phyloP scores from a whole-genome alignment of 2,888 invertebrate genomes.

The Agrotis segetum region DNA sequence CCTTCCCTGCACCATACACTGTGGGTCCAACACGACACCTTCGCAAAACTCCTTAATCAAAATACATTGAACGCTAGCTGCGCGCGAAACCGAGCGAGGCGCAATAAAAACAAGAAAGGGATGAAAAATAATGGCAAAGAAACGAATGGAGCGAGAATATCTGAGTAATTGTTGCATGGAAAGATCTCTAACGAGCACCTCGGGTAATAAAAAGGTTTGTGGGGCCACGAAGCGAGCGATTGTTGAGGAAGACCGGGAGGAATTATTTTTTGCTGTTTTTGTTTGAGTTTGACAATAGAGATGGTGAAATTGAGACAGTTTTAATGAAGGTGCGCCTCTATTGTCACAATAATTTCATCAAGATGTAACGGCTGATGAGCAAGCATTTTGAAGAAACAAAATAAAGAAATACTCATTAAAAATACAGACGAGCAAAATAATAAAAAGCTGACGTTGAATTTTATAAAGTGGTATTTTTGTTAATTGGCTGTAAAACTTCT shows the following conservation, averaged over 20 bases:
- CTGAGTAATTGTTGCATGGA: conserved; percentile 82
- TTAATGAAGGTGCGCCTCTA: conserved; percentile 42
- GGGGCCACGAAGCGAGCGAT: conserved; percentile 57
- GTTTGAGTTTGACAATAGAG: conserved; percentile 48
- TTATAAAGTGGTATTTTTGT: background rate
- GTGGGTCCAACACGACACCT: conserved; percentile 27
- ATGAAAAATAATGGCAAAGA: conserved; percentile 65
- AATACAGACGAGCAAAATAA: background rate
- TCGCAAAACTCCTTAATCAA: conserved; percentile 49
- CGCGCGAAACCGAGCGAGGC: conserved; percentile 53
- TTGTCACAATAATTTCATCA: conserved; percentile 45
- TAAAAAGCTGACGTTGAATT: background rate
- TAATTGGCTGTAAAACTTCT: background rate
- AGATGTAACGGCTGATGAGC: conserved; percentile 40
- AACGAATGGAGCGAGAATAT: conserved; percentile 76
- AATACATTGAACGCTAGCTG: conserved; percentile 65
- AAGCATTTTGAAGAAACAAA: conserved; percentile 6
- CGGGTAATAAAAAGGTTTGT: conserved; percentile 66
- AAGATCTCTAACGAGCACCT: conserved; percentile 79
- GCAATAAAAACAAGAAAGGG: conserved; percentile 66
- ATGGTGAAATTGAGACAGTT: conserved; percentile 51
- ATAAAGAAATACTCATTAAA: background rate
- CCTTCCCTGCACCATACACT: conserved; percentile 12
- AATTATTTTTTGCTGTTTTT: conserved; percentile 51
- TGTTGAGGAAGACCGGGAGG: conserved; percentile 45